Evolutionary conservation across 1,140 invertebrate genomes (phyloP), one percentile per base, ranked within the genome.

Genomic region (Lepidotrigona ventralis): DNA sequence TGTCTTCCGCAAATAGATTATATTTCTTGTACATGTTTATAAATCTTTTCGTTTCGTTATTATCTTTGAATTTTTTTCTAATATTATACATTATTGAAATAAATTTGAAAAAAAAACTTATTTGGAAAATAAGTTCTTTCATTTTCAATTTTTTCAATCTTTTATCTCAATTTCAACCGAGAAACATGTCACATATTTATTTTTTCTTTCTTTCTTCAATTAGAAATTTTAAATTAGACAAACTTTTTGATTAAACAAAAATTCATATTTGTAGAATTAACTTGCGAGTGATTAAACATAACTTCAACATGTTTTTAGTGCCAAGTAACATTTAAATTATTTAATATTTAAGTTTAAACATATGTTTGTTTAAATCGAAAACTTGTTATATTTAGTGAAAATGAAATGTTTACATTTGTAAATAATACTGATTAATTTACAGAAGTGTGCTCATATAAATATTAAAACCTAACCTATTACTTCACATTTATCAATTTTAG

Each of bases 401-500:
- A 70, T 39, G 0, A 70, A 3, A n/a, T 46, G n/a, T 70, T n/a
- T 12, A 17, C 2, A 70, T 46, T 46, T 23, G 8, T 39, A 70
- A 70, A 70, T 23, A 70, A 70, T 46, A 29, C 1, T 72, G 2
- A 21, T 51, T 51, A 54, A 73, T 54, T 73, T 73, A 26, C 5
- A 54, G 9, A 21, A 21, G 5, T 73, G 54, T 72, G n/a, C 1
- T n/a, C 58, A 12, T 26, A 11, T 14, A 1, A 9, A 26, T 6
- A 9, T 53, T 76, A 51, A 29, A 17, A 66, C 2, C 51, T 77
- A 77, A 77, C 75, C 75, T 77, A 9, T 72, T 15, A 63, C 0
- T n/a, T 1, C 15, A 21, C 15, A 21, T 51, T 63, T 26, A 14
- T 39, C n/a, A 33, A 60, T 14, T 19, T 39, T 2, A 23, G 1